Evolutionary conservation across 2,113 vertebrate species (phyloP), one percentile per base, ranked within the genome.

Genomic region (Scopus umbretta): DNA sequence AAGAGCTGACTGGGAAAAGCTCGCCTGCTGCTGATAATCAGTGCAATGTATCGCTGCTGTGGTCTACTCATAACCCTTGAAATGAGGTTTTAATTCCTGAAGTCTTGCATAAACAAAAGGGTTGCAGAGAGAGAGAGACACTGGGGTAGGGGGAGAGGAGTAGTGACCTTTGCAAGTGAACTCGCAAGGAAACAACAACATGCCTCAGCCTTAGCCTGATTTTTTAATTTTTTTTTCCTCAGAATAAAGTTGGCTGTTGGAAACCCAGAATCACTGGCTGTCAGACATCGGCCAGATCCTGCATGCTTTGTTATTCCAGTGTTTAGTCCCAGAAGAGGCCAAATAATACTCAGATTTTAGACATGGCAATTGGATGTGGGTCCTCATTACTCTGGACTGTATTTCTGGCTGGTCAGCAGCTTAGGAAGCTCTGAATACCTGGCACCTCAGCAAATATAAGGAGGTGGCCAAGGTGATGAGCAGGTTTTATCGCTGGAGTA

Each of bases 11-110:
- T 4, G 34, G 65, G 83, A 36, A 81, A 86, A 89, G 40, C 88
- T 85, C 4, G 38, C 79, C 91, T 91, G 91, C 88, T 93, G 96
- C 80, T 92, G 90, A 53, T 90, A 86, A 94, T 93, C 96, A 88
- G 75, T 38, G 63, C 90, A 78, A 67, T 47, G 87, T 83, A 92
- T 88, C 3, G 7, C 71, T 95, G 92, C 88, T 87, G 93, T 88
- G 88, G 71, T 95, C 92, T 95, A 32, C 90, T 78, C 88, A 74
- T 86, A 94, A 79, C 91, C 91, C 94, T 85, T 71, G 80, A 91
- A 96, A 96, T 90, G 95, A 97, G 88, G 91, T 94, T 96, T 96
- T 95, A 95, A 96, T 96, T 97, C 87, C 94, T 80, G 49, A 94
- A 96, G 85, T 13, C 93, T 94, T 96, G 83, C 91, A 92, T 56